Conservation (phyloP, 2,888 invertebrate genomes). For the Ceramica pisi region DNA sequence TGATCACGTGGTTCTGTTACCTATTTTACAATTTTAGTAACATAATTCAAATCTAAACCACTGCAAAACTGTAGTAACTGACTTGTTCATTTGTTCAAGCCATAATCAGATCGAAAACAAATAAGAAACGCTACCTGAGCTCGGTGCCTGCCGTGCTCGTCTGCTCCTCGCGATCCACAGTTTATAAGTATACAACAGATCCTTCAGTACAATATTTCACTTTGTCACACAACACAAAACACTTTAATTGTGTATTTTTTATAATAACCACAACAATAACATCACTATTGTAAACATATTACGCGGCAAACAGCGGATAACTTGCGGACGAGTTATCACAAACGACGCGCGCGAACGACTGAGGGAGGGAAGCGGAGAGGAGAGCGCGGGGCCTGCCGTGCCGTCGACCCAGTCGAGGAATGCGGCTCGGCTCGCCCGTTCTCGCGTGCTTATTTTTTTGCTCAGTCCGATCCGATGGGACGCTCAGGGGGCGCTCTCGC, state of each 20-base stretch:
- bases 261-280: slow-evolving; percentile 81
- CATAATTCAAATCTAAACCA: slow-evolving; percentile 70
- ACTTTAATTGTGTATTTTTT: slow-evolving; percentile 75
- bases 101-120: slow-evolving; percentile 85
- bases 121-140: slow-evolving; percentile 87
- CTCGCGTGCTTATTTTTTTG: slow-evolving; percentile 85
- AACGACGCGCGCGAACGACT: slow-evolving; percentile 88
- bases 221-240: slow-evolving; percentile 80
- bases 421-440: slow-evolving; percentile 88
- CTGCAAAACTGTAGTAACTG: slow-evolving; percentile 73
- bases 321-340: slow-evolving; percentile 76
- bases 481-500: slow-evolving; percentile 67
- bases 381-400: slow-evolving; percentile 77
- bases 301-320: slow-evolving; percentile 79
- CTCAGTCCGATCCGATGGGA: slow-evolving; percentile 74
- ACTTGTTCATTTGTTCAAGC: slow-evolving; percentile 64
- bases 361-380: slow-evolving; percentile 66
- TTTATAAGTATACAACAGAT: slow-evolving; percentile 70
- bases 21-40: slow-evolving; percentile 69
- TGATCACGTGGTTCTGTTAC: slow-evolving; percentile 83
- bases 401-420: slow-evolving; percentile 88
- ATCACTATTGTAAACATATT: slow-evolving; percentile 87
- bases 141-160: slow-evolving; percentile 87
- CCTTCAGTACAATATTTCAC: slow-evolving; percentile 69
- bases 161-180: slow-evolving; percentile 79